phyloP scores from a whole-genome alignment of 1,140 invertebrate species.

The Coelopa frigida region DNA sequence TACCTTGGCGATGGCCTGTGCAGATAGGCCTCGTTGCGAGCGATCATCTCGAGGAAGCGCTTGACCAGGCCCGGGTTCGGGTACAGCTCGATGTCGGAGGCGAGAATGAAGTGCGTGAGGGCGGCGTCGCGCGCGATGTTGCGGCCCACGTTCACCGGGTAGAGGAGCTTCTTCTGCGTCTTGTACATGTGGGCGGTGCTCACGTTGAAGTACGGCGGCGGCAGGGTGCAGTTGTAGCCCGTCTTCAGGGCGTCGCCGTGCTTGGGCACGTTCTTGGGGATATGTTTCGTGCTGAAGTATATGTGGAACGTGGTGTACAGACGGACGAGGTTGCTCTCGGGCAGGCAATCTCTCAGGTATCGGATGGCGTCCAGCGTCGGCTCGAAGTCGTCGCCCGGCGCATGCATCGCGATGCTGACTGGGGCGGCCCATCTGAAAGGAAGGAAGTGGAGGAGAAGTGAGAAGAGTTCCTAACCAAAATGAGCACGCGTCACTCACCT shows the following conservation, averaged over 20 bases:
- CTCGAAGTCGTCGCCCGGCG: constrained; percentile 62
- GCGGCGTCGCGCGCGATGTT: constrained; percentile 78
- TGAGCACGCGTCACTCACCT: constrained; percentile 39
- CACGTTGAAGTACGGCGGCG: constrained; percentile 62
- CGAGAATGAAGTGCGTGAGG: constrained; percentile 73
- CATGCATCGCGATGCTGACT: constrained; percentile 67
- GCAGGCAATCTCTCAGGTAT: constrained; percentile 59
- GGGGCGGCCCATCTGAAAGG: constrained; percentile 56
- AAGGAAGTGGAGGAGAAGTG: neutral
- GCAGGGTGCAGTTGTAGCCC: constrained; percentile 60
- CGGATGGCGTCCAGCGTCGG: constrained; percentile 59
- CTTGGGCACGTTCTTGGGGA: constrained; percentile 66
- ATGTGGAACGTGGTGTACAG: constrained; percentile 78
- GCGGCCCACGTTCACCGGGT: constrained; percentile 81
- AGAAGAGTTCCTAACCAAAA: neutral
- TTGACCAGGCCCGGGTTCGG: constrained; percentile 70
- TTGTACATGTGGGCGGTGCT: constrained; percentile 64
- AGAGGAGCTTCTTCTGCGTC: constrained; percentile 68
- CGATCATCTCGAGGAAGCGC: constrained; percentile 76
- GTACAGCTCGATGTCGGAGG: constrained; percentile 83
- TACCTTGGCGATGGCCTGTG: constrained; percentile 41
- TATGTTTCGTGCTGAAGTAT: constrained; percentile 77
- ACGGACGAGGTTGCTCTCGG: constrained; percentile 56
- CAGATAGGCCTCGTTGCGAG: constrained; percentile 59
- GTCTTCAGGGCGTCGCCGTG: constrained; percentile 53